Evolutionary conservation across 2,797 vertebrate genomes (phyloP).

Genomic region (Etheostoma perlongum): DNA sequence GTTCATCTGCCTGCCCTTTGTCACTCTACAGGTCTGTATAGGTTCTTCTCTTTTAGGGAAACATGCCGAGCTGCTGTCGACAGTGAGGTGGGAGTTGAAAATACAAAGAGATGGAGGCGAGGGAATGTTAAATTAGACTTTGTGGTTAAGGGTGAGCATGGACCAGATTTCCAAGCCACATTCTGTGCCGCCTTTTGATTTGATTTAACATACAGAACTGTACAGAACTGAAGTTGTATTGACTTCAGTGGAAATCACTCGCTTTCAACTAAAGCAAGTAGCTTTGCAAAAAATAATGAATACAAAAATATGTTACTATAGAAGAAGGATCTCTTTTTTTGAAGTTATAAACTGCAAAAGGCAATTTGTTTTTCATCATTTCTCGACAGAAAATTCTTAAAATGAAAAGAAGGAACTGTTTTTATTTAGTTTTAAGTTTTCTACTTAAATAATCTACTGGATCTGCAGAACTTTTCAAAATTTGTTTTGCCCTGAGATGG

Average conservation of each 20-base stretch:
- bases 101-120: background rate
- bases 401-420: background rate
- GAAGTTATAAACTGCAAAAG: background rate
- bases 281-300: background rate
- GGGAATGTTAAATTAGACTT: conserved; percentile 23
- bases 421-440: background rate
- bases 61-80: conserved; percentile 38
- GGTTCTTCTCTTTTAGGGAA: conserved; percentile 40
- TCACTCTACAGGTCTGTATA: conserved; percentile 40
- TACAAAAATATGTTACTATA: background rate
- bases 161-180: no score
- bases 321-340: background rate
- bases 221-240: background rate
- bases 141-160: background rate
- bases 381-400: no score
- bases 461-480: background rate
- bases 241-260: background rate
- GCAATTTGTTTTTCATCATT: background rate
- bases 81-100: background rate
- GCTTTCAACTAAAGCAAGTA: background rate
- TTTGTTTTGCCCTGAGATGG: conserved; percentile 9
- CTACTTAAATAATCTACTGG: background rate
- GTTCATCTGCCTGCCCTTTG: conserved; percentile 51
- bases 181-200: background rate
- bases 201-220: background rate